Evolutionary conservation across 2,113 vertebrate species (phyloP).

Genomic region (Blennius ocellaris): DNA sequence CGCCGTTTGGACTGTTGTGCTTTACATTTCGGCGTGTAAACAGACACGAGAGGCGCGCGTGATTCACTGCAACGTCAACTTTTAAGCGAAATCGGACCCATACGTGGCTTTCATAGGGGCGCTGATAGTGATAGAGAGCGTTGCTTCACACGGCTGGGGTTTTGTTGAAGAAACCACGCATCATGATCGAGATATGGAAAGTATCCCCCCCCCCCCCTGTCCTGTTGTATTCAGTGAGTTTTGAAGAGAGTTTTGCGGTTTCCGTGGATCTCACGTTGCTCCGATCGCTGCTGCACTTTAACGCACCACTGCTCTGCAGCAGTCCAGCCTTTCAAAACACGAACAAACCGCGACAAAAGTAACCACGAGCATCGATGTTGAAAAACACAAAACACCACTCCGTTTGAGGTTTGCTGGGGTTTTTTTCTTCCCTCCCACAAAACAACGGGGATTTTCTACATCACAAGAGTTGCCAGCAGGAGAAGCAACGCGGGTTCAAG

Average conservation of each 20-base stretch:
- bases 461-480: constrained; percentile 50
- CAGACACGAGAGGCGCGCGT: background rate
- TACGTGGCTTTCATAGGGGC: too few species aligned
- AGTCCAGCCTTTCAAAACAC: constrained; percentile 5
- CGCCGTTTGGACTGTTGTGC: fast-evolving
- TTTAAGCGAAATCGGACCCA: background rate
- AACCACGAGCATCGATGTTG: constrained; percentile 14
- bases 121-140: too few species aligned
- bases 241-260: constrained; percentile 17
- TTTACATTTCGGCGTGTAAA: constrained; percentile 25
- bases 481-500: constrained; percentile 23
- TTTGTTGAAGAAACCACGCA: too few species aligned
- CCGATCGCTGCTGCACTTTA: constrained; percentile 40
- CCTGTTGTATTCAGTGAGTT: background rate
- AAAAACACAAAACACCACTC: background rate
- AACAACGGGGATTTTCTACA: too few species aligned
- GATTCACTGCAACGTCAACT: constrained; percentile 20
- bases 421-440: background rate
- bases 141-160: too few species aligned
- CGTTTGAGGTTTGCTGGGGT: too few species aligned
- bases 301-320: constrained; percentile 54
- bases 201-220: too few species aligned
- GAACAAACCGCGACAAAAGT: constrained; percentile 44
- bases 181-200: too few species aligned
- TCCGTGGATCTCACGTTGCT: constrained; percentile 8